Evolutionary conservation across 2,888 invertebrate genomes (phyloP).

Genomic region (Lymantria monacha): DNA sequence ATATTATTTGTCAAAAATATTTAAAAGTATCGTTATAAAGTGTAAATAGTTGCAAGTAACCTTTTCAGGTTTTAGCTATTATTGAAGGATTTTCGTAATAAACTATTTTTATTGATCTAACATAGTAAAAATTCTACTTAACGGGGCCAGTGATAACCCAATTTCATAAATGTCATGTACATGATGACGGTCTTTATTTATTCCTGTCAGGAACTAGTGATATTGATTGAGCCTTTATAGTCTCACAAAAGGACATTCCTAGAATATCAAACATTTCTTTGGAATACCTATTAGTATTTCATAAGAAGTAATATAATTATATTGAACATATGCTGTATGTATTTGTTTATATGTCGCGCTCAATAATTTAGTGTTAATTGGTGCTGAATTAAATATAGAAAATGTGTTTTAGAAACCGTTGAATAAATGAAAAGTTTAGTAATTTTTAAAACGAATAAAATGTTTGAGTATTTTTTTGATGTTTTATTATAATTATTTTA

Average conservation of each 20-base stretch:
- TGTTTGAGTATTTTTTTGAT: constrained; percentile 28
- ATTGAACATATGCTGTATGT: constrained; percentile 27
- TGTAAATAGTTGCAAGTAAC: too few relatives aligned
- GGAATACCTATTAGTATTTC: constrained; percentile 29
- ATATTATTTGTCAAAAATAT: too few relatives aligned
- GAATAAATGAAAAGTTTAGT: constrained; percentile 37
- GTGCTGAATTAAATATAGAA: constrained; percentile 44
- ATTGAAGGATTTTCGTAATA: neutral
- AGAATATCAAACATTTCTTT: constrained; percentile 30
- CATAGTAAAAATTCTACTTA: constrained; percentile 9
- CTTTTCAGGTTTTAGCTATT: too few relatives aligned
- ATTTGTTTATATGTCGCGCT: constrained; percentile 39
- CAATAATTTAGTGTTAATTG: constrained; percentile 47
- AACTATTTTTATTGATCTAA: neutral
- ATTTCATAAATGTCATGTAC: neutral
- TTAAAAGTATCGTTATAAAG: too few relatives aligned
- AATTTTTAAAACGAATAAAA: constrained; percentile 36
- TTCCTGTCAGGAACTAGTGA: constrained; percentile 16
- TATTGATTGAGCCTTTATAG: constrained; percentile 5
- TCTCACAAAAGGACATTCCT: constrained; percentile 35
- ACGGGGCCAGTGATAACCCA: constrained; percentile 5
- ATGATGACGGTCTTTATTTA: neutral
- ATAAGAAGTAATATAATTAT: constrained; percentile 16
- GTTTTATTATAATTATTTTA: neutral
- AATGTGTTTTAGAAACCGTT: constrained; percentile 40